phyloP scores from a whole-genome alignment of 1,140 invertebrate genomes.

The Macrobrachium rosenbergii region DNA sequence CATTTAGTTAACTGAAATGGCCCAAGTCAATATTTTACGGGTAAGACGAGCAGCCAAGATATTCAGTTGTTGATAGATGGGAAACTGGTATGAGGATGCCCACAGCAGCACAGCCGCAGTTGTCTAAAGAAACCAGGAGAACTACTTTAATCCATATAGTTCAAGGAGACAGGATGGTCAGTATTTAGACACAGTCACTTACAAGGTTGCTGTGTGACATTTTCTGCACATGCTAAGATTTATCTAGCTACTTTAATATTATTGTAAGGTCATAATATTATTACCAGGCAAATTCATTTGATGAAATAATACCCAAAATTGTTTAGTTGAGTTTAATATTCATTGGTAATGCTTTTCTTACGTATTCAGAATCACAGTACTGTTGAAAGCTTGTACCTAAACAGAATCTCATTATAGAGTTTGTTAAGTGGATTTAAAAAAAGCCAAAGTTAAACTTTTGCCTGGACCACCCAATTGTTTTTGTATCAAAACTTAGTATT shows the following conservation, averaged over 20 bases:
- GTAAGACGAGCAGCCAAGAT: constrained; percentile 32
- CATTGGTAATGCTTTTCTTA: too few relatives aligned
- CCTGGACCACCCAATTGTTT: constrained; percentile 21
- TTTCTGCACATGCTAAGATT: constrained; percentile 35
- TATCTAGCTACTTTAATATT: constrained; percentile 34
- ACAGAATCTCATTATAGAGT: too few relatives aligned
- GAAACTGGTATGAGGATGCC: constrained; percentile 42
- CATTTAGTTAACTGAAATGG: constrained; percentile 36
- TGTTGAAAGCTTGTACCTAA: neutral
- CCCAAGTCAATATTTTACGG: constrained; percentile 32
- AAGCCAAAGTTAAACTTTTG: constrained; percentile 20
- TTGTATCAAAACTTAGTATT: constrained; percentile 58
- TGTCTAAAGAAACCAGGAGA: constrained; percentile 32
- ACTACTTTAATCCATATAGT: constrained; percentile 27
- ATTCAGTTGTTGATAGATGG: constrained; percentile 39
- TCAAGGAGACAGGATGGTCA: constrained; percentile 54
- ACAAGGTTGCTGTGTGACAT: constrained; percentile 32
- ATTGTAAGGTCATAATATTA: constrained; percentile 9
- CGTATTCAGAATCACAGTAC: too few relatives aligned
- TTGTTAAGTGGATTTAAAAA: too few relatives aligned
- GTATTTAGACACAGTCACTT: constrained; percentile 49
- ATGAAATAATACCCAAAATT: neutral
- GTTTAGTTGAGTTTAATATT: too few relatives aligned
- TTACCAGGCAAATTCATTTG: constrained; percentile 33
- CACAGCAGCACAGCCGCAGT: constrained; percentile 39